These are phyloP conservation scores for Drosophila acutilabella DNA, from an alignment of 2,888 invertebrate species.

Conservation along the genomic window DNA sequence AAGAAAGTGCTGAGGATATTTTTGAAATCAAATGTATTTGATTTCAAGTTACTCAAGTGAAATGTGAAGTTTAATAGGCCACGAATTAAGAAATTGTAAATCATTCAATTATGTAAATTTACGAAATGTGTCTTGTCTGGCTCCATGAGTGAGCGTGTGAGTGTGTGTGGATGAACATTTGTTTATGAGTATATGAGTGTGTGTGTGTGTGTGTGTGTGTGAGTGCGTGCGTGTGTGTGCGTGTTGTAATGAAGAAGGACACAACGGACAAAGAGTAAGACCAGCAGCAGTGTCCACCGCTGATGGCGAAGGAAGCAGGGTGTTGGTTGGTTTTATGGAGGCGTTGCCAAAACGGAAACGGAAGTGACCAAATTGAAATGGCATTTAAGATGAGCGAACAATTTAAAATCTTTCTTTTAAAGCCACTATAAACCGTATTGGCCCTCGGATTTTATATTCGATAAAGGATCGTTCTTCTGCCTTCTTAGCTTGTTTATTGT, in stretches of 20 bases:
- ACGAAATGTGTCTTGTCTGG: conserved; percentile 12
- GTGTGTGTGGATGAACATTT: conserved; percentile 9
- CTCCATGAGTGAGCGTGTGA: conserved; percentile 2
- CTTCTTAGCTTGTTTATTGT: conserved; percentile 20
- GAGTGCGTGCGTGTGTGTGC: conserved; percentile 19
- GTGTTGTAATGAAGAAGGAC: conserved; percentile 64
- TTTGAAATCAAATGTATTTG: conserved; percentile 63
- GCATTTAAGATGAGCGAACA: conserved; percentile 64
- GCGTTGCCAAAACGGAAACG: conserved; percentile 65
- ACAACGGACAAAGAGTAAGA: conserved; percentile 69
- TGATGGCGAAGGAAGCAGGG: background rate
- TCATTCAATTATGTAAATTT: conserved; percentile 46
- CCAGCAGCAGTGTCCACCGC: conserved; percentile 16
- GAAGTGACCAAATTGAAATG: conserved; percentile 80
- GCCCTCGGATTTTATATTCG: conserved; percentile 24
- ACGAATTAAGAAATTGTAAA: conserved; percentile 34
- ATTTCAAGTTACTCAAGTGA: conserved; percentile 46
- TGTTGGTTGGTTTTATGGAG: background rate
- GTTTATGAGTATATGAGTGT: background rate
- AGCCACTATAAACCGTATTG: conserved; percentile 4
- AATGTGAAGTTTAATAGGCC: conserved; percentile 55
- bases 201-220: conserved; percentile 4
- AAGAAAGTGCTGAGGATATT: conserved; percentile 41
- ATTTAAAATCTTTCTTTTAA: conserved; percentile 54
- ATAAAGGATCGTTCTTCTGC: conserved; percentile 22